Evolutionary conservation across 2,113 vertebrate species (phyloP).

Genomic region (Danionella cerebrum): DNA sequence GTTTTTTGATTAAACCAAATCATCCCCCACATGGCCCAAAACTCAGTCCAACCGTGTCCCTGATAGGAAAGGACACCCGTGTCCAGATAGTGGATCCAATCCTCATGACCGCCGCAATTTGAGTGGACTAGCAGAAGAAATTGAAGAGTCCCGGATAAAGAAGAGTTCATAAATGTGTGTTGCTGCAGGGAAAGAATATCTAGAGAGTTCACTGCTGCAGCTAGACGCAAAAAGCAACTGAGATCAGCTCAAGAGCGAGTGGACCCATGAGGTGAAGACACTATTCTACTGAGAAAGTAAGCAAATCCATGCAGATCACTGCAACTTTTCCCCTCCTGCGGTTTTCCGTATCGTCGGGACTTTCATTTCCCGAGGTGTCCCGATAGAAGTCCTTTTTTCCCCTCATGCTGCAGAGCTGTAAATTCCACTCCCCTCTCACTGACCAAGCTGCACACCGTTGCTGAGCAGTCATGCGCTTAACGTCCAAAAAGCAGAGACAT

Average conservation of each 20-base stretch:
- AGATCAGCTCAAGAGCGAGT: constrained; percentile 31
- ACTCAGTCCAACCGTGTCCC: constrained; percentile 47
- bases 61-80: constrained; percentile 33
- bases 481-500: constrained; percentile 46
- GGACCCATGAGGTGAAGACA: constrained; percentile 43
- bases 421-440: constrained; percentile 55
- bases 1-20: constrained; percentile 51
- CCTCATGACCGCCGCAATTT: constrained; percentile 48
- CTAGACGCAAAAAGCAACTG: constrained; percentile 26
- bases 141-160: not conserved
- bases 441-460: constrained; percentile 36
- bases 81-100: constrained; percentile 31
- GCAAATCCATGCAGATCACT: constrained; percentile 59
- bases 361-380: constrained; percentile 44
- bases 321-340: constrained; percentile 63
- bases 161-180: constrained; percentile 41
- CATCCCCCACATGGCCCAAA: constrained; percentile 43
- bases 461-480: constrained; percentile 54
- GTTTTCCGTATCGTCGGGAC: constrained; percentile 31
- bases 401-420: constrained; percentile 56
- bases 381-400: constrained; percentile 22
- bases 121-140: constrained; percentile 31
- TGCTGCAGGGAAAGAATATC: constrained; percentile 64
- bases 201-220: constrained; percentile 59
- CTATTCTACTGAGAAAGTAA: constrained; percentile 33